A percentile compares a stretch with the other conserved stretches of the same genome.
Evolutionary conservation across 2,888 invertebrate genomes (phyloP).

Genomic region (Drosophila pseudotalamancana): DNA sequence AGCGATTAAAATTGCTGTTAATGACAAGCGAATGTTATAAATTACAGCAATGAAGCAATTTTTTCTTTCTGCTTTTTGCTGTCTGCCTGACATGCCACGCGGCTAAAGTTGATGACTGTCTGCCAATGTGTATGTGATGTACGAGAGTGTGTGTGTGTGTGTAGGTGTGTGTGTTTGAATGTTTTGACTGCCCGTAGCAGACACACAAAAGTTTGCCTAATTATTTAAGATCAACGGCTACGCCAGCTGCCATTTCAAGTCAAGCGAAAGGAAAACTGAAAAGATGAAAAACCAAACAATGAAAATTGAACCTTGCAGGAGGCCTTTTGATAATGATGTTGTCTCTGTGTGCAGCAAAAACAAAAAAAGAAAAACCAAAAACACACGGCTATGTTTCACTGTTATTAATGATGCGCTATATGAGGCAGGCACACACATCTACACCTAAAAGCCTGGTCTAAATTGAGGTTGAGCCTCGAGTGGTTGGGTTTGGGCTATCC

Average conservation of each 20-base stretch:
- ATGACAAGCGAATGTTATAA: slow-evolving; percentile 82
- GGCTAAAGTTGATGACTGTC: slow-evolving; percentile 46
- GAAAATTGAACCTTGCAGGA: slow-evolving; percentile 60
- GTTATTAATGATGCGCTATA: slow-evolving; percentile 78
- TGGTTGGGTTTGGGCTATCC: slow-evolving; percentile 48
- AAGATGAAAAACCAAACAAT: slow-evolving; percentile 70
- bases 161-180: slow-evolving; percentile 27
- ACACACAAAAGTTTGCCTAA: slow-evolving; percentile 69
- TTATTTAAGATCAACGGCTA: slow-evolving; percentile 76
- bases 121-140: not conserved
- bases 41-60: slow-evolving; percentile 79
- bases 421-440: slow-evolving; percentile 39
- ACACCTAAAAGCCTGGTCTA: slow-evolving; percentile 42
- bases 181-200: slow-evolving; percentile 59
- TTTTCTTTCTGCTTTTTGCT: too few relatives aligned
- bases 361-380: too few relatives aligned
- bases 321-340: slow-evolving; percentile 56
- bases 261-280: slow-evolving; percentile 41
- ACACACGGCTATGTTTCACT: slow-evolving; percentile 65
- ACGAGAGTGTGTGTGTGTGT: slow-evolving; percentile 4
- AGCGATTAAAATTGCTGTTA: slow-evolving; percentile 77
- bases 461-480: slow-evolving; percentile 44
- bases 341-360: slow-evolving; percentile 45
- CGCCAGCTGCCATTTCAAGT: slow-evolving; percentile 65
- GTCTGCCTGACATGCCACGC: slow-evolving; percentile 36